Base-by-base conservation (phyloP, 2,113 vertebrate species). In the Tenrec ecaudatus region DNA sequence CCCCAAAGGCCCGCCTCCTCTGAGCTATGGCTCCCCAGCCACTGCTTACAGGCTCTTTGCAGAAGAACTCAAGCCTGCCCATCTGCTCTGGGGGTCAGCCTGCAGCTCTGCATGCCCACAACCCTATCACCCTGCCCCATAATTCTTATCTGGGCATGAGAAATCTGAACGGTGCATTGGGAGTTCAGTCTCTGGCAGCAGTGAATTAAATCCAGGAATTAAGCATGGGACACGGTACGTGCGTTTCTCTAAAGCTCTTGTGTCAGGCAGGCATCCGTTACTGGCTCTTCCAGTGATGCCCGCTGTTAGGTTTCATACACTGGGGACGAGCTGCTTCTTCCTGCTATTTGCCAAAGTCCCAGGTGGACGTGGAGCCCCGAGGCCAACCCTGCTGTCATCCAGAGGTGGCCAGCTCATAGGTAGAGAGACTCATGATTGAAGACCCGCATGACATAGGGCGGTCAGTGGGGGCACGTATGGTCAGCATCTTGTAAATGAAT, bases 121-220 rank as follows among this genome's bases (percentile, higher is more conserved):
- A 93, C 68, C 81, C 19, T 84, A 1, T 91, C 77, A 95, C 89
- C 75, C 12, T 40, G 69, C 36, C 87, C 57, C 78, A 89, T 96
- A 94, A 89, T 87, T 96, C 86, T 94, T 95, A 80, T 73, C 76
- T 40, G 75, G 66, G 43, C 53, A 17, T 95, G 92, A 92, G 62
- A 95, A 96, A 93, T 29, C 38, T 92, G 86, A 36, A 69, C 75
- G 78, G 62, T 82, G 60, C 16, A 40, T 88, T 81, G 77, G 38
- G 29, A 43, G 25, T 25, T 60, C 82, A 95, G 57, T 82, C 10
- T 88, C 91, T 31, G 40, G n/a, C 31, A 80, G 76, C 64, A 86
- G n/a, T 95, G 86, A 84, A 71, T 88, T 95, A 95, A 95, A 83
- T 89, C 88, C 86, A 86, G 90, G 86, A 94, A 95, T 94, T 82